Percentiles rank a stretch among this genome's conserved stretches.
Conservation (phyloP, 2,888 invertebrate species). For the Lepetodrilus schrolli region DNA sequence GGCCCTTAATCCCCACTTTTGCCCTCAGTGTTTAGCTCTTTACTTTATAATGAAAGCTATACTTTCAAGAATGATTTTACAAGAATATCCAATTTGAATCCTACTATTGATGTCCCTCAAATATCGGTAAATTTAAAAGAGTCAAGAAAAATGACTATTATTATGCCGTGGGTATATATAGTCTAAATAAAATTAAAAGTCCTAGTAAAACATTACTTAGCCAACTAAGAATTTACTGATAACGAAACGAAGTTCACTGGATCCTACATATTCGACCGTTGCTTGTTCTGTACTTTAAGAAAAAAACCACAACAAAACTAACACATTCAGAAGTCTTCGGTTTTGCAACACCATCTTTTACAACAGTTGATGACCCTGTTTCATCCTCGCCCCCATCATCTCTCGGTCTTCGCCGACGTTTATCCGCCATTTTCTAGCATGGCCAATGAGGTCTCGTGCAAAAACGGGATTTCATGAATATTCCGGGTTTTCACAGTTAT, state of each 20-base stretch:
- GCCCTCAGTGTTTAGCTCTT: no score
- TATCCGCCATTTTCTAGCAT: conserved; percentile 47
- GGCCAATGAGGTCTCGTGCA: background rate
- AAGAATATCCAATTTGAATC: no score
- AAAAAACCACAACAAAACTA: conserved; percentile 34
- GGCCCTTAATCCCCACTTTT: no score
- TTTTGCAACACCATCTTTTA: conserved; percentile 26
- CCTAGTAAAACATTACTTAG: no score
- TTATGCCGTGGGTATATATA: no score
- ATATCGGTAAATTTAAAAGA: no score
- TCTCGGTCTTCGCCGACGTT: conserved; percentile 39
- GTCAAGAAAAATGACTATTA: no score
- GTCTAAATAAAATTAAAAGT: no score
- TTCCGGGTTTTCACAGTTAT: background rate
- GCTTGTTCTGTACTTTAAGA: background rate
- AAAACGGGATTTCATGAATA: background rate
- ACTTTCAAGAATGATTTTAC: no score
- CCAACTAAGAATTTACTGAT: background rate
- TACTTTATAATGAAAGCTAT: no score
- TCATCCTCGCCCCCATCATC: conserved; percentile 56
- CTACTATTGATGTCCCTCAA: no score
- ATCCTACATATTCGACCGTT: background rate
- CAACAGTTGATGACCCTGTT: conserved; percentile 41
- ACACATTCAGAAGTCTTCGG: conserved; percentile 55
- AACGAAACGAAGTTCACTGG: background rate